Evolutionary conservation across 2,113 vertebrate genomes (phyloP), one percentile per base, ranked within the genome.

Genomic region (Mastomys coucha): DNA sequence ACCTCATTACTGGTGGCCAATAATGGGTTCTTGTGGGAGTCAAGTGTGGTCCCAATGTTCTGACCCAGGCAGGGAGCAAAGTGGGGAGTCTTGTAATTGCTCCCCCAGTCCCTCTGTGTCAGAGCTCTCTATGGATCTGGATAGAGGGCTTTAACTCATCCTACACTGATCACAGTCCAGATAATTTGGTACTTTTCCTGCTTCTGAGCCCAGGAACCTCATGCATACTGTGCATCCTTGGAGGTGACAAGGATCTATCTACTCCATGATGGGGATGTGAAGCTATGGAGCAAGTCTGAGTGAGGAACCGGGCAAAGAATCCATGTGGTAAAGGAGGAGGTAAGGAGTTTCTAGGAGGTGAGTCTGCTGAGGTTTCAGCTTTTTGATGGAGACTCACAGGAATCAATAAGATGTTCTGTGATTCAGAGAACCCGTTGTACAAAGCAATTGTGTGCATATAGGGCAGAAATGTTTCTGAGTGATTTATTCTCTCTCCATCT

Each of bases 181-280:
- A 49, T n/a, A 10, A n/a, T 45, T 82, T 73, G 72, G 42, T 33
- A 20, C 2, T 24, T 51, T 14, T 24, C 20, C 33, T 6, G 14
- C 16, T 22, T 58, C 77, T 10, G 36, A 72, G 39, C 22, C 9
- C 42, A 42, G 84, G 95, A 28, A 36, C 36, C 67, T 11, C 31
- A n/a, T 14, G 58, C 9, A 0, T 3, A 0, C 17, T 4, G 49
- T 28, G 24, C 3, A 1, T 28, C 4, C 8, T 6, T 42, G 39
- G 16, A 72, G 49, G 33, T 53, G 89, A 36, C 33, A 45, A 13
- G 49, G 13, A 0, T 53, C n/a, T 11, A 6, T 3, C 9, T 2
- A 26, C 60, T 60, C 77, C 5, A 12, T 0, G 0, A 28, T 17
- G 51, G 20, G 16, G 9, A 45, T 1, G 63, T 17, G 51, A 19